Evolutionary conservation across 2,113 vertebrate genomes (phyloP), one percentile per base, ranked within the genome.

Genomic region (Sialia sialis): DNA sequence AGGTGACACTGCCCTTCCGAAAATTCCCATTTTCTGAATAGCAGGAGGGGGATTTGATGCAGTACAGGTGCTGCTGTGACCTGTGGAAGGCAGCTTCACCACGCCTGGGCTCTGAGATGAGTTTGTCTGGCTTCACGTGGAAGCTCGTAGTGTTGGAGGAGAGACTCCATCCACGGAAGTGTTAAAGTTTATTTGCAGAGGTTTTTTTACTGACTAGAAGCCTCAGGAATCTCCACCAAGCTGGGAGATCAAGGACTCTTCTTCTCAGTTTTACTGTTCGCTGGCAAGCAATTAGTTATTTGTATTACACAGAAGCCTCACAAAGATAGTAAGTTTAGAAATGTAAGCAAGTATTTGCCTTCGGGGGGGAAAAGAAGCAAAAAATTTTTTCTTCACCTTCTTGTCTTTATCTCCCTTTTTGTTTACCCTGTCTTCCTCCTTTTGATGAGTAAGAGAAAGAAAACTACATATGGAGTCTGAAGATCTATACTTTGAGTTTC

Each of bases 271-370:
- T 79, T 73, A 83, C 62, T 67, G 84, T 78, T 93, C 0, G 2
- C 52, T 87, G 89, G 91, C 81, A 96, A 94, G 89, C 81, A 97
- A 84, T 94, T 96, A 93, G 86, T 92, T 93, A 79, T 87, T 94
- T 95, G 70, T 87, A 9, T 91, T 90, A 79, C 73, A 84, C 84
- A 92, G 84, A 62, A 73, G n/a, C 41, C 93, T 93, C 56, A 60
- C 91, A 91, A 85, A 90, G 66, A 77, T 67, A 54, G 41, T 34
- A 12, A 5, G 26, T 89, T 89, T 72, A 73, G 81, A 96, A 94
- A 89, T 26, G 51, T 70, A 74, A 86, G 80, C 60, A 78, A 94
- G 58, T 64, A 84, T 92, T 92, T 94, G 83, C 83, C 86, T 94
- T 84, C 2, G 0, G 78, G 82, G 46, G 44, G 51, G 27, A 4